These are phyloP conservation scores for Acanthacorydalis orientalis DNA, from an alignment of 2,888 invertebrate genomes.

Conservation along the genomic window DNA sequence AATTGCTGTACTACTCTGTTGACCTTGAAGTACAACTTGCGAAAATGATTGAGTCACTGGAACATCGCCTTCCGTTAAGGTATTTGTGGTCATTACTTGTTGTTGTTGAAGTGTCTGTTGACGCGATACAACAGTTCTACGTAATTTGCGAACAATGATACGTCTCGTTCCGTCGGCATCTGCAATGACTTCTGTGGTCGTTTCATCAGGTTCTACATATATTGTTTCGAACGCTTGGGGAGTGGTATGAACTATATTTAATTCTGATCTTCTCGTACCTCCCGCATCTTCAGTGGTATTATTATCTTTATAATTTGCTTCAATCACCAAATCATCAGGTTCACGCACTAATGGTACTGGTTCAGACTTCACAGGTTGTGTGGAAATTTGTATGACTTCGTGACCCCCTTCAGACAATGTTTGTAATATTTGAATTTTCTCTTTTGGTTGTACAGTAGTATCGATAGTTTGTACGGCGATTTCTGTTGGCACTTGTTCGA, in stretches of 20 bases:
- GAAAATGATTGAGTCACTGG: conserved; percentile 46
- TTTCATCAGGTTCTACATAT: conserved; percentile 66
- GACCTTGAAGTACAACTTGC: conserved; percentile 48
- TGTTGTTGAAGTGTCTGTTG: conserved; percentile 48
- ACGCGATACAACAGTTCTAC: conserved; percentile 46
- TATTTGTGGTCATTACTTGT: conserved; percentile 35
- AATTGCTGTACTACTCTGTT: conserved; percentile 40
- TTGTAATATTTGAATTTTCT: conserved; percentile 50
- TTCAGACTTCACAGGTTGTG: conserved; percentile 35
- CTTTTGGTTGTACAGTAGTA: conserved; percentile 32
- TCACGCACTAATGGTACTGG: conserved; percentile 32
- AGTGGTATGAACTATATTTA: conserved; percentile 52
- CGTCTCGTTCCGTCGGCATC: conserved; percentile 68
- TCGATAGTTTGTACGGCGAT: conserved; percentile 23
- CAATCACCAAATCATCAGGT: conserved; percentile 45
- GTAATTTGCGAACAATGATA: conserved; percentile 58
- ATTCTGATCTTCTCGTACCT: conserved; percentile 39
- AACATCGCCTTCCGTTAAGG: conserved; percentile 35
- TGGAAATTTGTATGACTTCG: conserved; percentile 56
- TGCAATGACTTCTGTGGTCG: conserved; percentile 64
- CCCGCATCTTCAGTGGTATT: conserved; percentile 28
- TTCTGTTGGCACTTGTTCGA: conserved; percentile 17
- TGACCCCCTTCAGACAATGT: conserved; percentile 38
- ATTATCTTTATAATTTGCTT: conserved; percentile 49
- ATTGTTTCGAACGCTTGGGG: conserved; percentile 69